Conservation (phyloP, 2,888 invertebrate species). For the Macropis europaea region DNA sequence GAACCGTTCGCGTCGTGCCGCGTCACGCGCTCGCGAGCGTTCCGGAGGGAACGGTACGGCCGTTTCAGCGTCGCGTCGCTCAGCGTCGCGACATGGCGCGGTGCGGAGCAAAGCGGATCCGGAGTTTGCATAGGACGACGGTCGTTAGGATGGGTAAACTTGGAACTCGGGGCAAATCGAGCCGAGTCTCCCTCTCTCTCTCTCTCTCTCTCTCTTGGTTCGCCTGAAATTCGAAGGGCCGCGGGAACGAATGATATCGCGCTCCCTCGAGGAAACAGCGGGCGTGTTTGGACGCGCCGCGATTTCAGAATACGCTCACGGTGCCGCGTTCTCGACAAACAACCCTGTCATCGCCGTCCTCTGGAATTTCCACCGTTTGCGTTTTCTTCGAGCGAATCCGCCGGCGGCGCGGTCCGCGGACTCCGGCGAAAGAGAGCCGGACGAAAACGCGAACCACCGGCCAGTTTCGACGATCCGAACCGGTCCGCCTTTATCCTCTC, state of each 20-base stretch:
- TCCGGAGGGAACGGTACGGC: no score
- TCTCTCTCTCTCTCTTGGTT: constrained; percentile 30
- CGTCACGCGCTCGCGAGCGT: no score
- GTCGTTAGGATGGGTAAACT: constrained; percentile 61
- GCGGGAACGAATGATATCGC: constrained; percentile 6
- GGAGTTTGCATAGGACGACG: constrained; percentile 59
- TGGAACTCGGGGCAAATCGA: constrained; percentile 34
- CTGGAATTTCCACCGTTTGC: neutral
- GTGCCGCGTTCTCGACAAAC: constrained; percentile 1
- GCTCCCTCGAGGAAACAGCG: constrained; percentile 1
- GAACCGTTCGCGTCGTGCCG: no score
- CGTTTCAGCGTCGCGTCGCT: no score
- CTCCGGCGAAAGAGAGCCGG: no score
- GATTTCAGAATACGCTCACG: constrained; percentile 25
- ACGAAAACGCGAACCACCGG: no score
- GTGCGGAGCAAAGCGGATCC: constrained; percentile 11
- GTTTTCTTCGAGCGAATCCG: neutral
- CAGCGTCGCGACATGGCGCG: no score
- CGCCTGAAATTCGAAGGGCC: constrained; percentile 17
- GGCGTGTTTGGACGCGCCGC: constrained; percentile 27
- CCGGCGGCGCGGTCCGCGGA: no score
- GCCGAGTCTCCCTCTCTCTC: constrained; percentile 25
- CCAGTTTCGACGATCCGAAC: no score
- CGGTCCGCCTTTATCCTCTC: no score
- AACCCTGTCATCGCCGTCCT: neutral